These are phyloP conservation scores for Poecilia wingei DNA, from an alignment of 2,797 vertebrate genomes.

Conservation along the genomic window DNA sequence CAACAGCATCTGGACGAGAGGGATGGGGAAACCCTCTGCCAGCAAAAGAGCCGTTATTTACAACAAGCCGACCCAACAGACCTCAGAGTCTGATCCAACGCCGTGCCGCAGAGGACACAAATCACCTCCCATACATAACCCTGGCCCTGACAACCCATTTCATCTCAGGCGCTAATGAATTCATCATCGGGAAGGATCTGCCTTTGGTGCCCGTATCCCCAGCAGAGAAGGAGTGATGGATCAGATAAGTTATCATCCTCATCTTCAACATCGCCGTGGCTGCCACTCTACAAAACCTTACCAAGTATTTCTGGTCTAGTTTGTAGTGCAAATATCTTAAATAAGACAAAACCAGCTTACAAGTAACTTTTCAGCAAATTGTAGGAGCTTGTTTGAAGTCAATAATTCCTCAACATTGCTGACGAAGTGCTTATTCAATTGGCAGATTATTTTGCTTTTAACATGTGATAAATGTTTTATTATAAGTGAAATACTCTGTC, in stretches of 20 bases:
- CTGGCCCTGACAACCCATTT: slow-evolving; percentile 72
- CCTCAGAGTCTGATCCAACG: slow-evolving; percentile 53
- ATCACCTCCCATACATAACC: slow-evolving; percentile 71
- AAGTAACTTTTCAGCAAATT: too few species aligned
- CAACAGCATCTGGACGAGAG: slow-evolving; percentile 48
- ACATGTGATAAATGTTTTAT: too few species aligned
- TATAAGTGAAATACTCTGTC: too few species aligned
- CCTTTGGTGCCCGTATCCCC: slow-evolving; percentile 54
- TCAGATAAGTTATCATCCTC: slow-evolving; percentile 67
- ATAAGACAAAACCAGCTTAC: too few species aligned
- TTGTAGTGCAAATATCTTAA: too few species aligned
- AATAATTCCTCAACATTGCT: too few species aligned
- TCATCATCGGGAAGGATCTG: slow-evolving; percentile 67
- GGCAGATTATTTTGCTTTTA: too few species aligned
- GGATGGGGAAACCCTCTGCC: slow-evolving; percentile 54
- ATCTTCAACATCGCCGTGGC: slow-evolving; percentile 46
- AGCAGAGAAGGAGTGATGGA: slow-evolving; percentile 68
- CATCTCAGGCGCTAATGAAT: slow-evolving; percentile 75
- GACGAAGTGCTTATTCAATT: too few species aligned
- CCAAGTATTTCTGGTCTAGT: too few species aligned
- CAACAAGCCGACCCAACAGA: slow-evolving; percentile 43
- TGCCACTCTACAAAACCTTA: slow-evolving; percentile 7
- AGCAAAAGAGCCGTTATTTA: slow-evolving; percentile 64
- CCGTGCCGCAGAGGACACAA: slow-evolving; percentile 65
- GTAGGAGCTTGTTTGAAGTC: too few species aligned